Evolutionary conservation across 2,888 invertebrate genomes (phyloP).

Genomic region (Diarsia mendica): DNA sequence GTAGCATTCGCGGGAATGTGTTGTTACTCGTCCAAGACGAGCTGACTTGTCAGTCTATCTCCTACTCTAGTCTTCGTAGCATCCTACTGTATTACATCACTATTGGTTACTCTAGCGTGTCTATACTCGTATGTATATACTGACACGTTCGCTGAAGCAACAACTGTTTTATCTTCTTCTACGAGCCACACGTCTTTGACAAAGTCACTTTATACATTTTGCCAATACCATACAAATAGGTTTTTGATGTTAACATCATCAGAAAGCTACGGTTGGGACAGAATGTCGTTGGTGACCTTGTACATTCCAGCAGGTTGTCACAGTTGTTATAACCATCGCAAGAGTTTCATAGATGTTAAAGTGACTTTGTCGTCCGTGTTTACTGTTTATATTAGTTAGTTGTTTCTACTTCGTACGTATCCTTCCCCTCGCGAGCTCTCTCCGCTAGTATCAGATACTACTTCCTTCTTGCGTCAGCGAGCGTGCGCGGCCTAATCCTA

Average conservation of each 20-base stretch:
- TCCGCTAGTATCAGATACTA: slow-evolving; percentile 43
- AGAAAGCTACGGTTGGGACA: background rate
- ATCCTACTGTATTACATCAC: slow-evolving; percentile 70
- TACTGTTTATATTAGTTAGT: background rate
- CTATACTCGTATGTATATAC: slow-evolving; percentile 66
- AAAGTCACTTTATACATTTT: slow-evolving; percentile 22
- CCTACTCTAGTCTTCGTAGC: slow-evolving; percentile 81
- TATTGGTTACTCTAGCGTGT: slow-evolving; percentile 77
- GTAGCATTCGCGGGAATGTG: slow-evolving; percentile 59
- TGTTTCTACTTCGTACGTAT: background rate
- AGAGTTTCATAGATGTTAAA: background rate
- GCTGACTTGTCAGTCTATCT: slow-evolving; percentile 62
- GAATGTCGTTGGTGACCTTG: background rate
- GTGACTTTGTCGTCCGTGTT: slow-evolving; percentile 1
- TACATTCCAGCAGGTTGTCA: background rate
- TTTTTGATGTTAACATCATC: background rate
- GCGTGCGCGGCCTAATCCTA: slow-evolving; percentile 59
- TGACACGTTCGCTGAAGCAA: slow-evolving; percentile 59
- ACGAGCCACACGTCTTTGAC: background rate
- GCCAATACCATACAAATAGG: too few species aligned
- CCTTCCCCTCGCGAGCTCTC: background rate
- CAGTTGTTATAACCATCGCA: background rate
- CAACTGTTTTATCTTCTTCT: slow-evolving; percentile 11
- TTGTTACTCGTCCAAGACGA: slow-evolving; percentile 66
- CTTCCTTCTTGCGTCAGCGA: slow-evolving; percentile 48